phyloP scores from a whole-genome alignment of 2,113 vertebrate species.

The Labeo rohita region DNA sequence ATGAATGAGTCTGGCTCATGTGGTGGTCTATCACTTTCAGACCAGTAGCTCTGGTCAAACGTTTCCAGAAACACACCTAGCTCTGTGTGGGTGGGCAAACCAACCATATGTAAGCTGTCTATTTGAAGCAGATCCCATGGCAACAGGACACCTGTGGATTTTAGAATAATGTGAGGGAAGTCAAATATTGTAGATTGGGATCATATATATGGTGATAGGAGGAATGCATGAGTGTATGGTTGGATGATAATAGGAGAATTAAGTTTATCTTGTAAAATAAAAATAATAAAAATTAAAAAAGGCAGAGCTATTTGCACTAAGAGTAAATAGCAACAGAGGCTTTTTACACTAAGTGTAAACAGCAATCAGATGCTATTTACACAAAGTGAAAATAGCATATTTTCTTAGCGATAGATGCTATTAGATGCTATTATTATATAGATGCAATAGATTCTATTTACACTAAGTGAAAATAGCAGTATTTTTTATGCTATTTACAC shows the following conservation, averaged over 20 bases:
- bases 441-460: no score
- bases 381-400: no score
- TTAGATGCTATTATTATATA: no score
- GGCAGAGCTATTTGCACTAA: no score
- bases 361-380: no score
- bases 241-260: slow-evolving; percentile 3
- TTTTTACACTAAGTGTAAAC: no score
- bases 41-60: neutral
- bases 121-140: slow-evolving; percentile 11
- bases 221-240: neutral
- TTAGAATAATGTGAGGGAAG: slow-evolving; percentile 1
- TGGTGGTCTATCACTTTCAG: neutral
- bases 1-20: neutral
- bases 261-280: no score
- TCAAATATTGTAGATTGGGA: neutral
- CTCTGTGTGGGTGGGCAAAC: neutral
- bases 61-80: neutral
- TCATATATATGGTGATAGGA: neutral
- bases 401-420: no score
- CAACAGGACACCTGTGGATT: slow-evolving; percentile 21
- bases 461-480: no score
- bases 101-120: neutral
- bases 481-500: no score
- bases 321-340: no score
- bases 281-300: no score